These are phyloP conservation scores for Leucophenga montana DNA, from an alignment of 2,888 invertebrate genomes.

Conservation along the genomic window DNA sequence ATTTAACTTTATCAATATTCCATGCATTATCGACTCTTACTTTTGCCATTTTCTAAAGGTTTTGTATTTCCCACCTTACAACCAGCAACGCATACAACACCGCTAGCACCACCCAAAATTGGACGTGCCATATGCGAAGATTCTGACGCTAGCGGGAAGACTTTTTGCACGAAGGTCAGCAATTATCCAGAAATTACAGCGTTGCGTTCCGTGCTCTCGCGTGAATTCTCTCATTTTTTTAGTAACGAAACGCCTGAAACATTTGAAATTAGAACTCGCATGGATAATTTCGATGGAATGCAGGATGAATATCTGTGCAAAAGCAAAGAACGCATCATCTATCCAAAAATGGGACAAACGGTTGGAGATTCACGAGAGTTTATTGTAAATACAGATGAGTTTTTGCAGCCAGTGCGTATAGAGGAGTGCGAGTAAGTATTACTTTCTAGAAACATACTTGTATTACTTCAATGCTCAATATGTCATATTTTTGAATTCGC, in stretches of 20 bases:
- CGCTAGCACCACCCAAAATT: slow-evolving; percentile 9
- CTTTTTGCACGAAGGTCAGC: slow-evolving; percentile 73
- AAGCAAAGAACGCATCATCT: slow-evolving; percentile 73
- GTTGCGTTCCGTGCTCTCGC: slow-evolving; percentile 61
- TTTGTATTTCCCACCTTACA: slow-evolving; percentile 54
- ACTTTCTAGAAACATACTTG: too few species aligned
- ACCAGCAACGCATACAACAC: slow-evolving; percentile 8
- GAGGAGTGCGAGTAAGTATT: slow-evolving; percentile 82
- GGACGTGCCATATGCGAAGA: slow-evolving; percentile 45
- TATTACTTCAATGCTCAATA: too few species aligned
- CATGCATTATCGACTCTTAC: too few species aligned
- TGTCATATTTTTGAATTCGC: too few species aligned
- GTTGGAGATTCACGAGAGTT: slow-evolving; percentile 79
- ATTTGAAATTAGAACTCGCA: slow-evolving; percentile 74
- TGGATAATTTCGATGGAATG: slow-evolving; percentile 64
- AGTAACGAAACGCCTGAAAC: slow-evolving; percentile 70
- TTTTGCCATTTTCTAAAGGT: slow-evolving; percentile 37
- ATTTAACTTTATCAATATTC: background rate
- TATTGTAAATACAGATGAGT: slow-evolving; percentile 80
- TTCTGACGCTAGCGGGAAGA: slow-evolving; percentile 51
- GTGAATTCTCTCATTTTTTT: slow-evolving; percentile 67
- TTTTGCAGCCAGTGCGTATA: slow-evolving; percentile 81
- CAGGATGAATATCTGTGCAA: slow-evolving; percentile 73
- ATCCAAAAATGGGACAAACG: slow-evolving; percentile 78
- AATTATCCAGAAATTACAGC: slow-evolving; percentile 72